Conservation (phyloP, 2,888 invertebrate species). For the Emesis furor region DNA sequence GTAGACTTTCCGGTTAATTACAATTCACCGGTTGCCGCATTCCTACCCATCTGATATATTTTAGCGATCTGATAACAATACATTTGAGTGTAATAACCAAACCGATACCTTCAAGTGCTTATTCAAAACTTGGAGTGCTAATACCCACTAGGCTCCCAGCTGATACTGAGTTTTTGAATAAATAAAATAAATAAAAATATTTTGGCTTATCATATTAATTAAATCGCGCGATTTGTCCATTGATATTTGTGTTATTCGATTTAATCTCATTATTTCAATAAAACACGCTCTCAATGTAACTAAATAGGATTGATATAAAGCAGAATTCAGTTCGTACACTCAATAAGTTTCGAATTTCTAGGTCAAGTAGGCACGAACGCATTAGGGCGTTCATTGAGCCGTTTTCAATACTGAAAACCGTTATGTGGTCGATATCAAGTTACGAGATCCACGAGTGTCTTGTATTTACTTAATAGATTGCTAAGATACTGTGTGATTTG, state of each 20-base stretch:
- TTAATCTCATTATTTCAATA: neutral
- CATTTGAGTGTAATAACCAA: no score
- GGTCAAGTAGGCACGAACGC: conserved; percentile 16
- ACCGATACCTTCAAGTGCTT: no score
- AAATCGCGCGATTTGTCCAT: neutral
- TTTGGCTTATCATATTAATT: neutral
- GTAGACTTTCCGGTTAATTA: no score
- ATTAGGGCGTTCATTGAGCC: conserved; percentile 14
- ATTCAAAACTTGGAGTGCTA: no score
- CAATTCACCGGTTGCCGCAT: no score
- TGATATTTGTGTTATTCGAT: neutral
- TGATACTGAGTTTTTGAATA: no score
- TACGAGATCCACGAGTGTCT: neutral
- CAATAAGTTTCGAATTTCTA: conserved; percentile 14
- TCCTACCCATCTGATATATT: no score
- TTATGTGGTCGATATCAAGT: conserved; percentile 2
- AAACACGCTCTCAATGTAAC: conserved; percentile 7
- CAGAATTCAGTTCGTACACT: neutral
- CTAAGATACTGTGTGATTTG: conserved; percentile 10
- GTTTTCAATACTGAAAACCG: conserved; percentile 19
- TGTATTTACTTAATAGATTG: conserved; percentile 1
- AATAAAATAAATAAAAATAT: no score
- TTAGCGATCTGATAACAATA: no score
- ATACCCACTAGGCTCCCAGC: no score
- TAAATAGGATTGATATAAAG: conserved; percentile 25